A percentile compares a stretch with the other conserved stretches of the same genome.
Conservation (phyloP, 1,140 invertebrate species). For the Formica selysi region DNA sequence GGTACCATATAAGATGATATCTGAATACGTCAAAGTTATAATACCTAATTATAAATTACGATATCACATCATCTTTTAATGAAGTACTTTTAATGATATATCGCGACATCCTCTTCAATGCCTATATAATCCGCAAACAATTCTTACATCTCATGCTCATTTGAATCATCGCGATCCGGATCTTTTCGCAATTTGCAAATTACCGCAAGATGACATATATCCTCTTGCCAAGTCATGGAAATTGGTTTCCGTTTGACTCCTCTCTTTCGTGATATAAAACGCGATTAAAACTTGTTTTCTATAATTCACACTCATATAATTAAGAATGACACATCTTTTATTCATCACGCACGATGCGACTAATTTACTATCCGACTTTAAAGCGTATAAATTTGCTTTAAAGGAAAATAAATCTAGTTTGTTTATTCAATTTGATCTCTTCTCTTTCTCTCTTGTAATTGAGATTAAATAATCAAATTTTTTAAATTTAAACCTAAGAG, state of each 20-base stretch:
- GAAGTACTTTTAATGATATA: not conserved
- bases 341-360: not conserved
- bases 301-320: constrained; percentile 28
- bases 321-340: constrained; percentile 50
- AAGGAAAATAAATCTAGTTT: not conserved
- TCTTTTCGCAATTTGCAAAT: constrained; percentile 23
- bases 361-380: not conserved
- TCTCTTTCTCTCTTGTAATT: not conserved
- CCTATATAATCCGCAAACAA: constrained; percentile 17
- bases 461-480: no score
- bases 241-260: constrained; percentile 46
- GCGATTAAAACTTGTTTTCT: not conserved
- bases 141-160: constrained; percentile 12
- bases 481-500: not conserved
- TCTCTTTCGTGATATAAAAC: constrained; percentile 10
- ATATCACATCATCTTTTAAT: constrained; percentile 31
- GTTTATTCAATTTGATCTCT: not conserved
- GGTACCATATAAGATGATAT: not conserved
- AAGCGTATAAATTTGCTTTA: no score
- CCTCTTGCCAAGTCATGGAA: constrained; percentile 40
- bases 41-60: constrained; percentile 8
- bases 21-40: not conserved
- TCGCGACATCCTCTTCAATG: constrained; percentile 13
- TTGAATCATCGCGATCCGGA: constrained; percentile 40
- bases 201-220: constrained; percentile 53